Base-by-base conservation (phyloP, 2,888 invertebrate genomes). In the Lochmaea crataegi region DNA sequence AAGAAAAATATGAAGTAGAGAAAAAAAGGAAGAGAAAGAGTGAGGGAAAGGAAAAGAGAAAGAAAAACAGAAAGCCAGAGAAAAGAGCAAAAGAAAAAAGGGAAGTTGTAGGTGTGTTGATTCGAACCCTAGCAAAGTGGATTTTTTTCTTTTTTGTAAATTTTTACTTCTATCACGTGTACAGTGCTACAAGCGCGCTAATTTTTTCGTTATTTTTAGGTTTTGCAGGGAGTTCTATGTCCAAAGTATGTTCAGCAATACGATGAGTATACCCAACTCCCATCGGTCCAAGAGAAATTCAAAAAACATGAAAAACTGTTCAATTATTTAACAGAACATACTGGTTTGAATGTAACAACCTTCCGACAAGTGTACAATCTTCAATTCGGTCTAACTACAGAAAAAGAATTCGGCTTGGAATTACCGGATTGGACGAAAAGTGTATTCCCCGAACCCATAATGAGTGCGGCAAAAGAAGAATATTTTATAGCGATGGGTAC, bases 351-450 rank as follows among this genome's bases (percentile, higher is more conserved):
- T n/a, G 87, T 92, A 2, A 85, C 83, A 1, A 87, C 86, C 51
- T 88, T 90, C 0, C 89, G 89, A 58, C 90, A 91, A 79, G 88
- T 91, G 6, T 90, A 90, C 74, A 90, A 90, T 26, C 80, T 92
- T 1, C 91, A 90, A 78, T 88, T 90, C 68, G 91, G 91, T 0
- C 81, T 92, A 38, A 84, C 88, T 75, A 91, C 92, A 0, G 91
- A 92, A 87, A 90, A 90, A 63, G 84, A 84, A 42, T 82, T 82
- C 77, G 85, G 85, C 64, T 78, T 87, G 12, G 57, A 79, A 10
- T 76, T 88, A 26, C 88, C 88, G 1, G 73, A 79, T 14, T 89
- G 88, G 89, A 83, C 87, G 0, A 71, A 79, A 5, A 77, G 77
- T 2, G 82, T 88, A 14, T 85, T 81, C 80, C 85, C 85, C 0